Conservation (phyloP, 2,888 invertebrate genomes). For the Caenorhabditis sp. region DNA sequence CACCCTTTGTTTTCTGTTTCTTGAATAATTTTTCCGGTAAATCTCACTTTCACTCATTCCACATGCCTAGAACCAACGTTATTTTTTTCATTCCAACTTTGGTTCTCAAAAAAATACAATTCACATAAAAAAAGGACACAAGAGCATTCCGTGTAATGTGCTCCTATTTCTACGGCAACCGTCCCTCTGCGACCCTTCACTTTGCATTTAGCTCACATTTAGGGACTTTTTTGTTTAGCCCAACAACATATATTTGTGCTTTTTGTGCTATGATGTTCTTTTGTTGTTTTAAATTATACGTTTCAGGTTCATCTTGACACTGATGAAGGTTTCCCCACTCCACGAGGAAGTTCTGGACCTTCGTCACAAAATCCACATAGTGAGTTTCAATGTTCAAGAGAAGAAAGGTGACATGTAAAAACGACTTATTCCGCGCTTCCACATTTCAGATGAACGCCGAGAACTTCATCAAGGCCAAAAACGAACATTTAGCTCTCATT, state of each 20-base stretch:
- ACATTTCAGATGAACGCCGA: constrained; percentile 50
- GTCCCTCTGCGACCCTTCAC: constrained; percentile 30
- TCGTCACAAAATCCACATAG: constrained; percentile 45
- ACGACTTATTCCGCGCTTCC: neutral
- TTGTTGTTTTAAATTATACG: neutral
- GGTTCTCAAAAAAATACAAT: neutral
- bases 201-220: constrained; percentile 37
- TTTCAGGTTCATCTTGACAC: neutral
- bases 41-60: neutral
- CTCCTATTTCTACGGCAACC: constrained; percentile 50
- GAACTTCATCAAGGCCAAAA: constrained; percentile 22
- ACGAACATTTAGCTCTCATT: constrained; percentile 1
- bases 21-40: neutral
- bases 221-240: constrained; percentile 45
- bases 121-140: constrained; percentile 3
- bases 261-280: neutral
- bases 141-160: constrained; percentile 2
- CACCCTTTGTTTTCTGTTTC: neutral
- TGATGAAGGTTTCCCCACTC: constrained; percentile 31
- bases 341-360: constrained; percentile 39
- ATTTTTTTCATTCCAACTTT: neutral
- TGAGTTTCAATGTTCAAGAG: neutral
- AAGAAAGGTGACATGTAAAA: neutral
- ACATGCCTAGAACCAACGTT: neutral
- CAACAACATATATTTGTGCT: constrained; percentile 4